These are phyloP conservation scores for Poicephalus gulielmi DNA, from an alignment of 2,113 vertebrate species.

Conservation along the genomic window DNA sequence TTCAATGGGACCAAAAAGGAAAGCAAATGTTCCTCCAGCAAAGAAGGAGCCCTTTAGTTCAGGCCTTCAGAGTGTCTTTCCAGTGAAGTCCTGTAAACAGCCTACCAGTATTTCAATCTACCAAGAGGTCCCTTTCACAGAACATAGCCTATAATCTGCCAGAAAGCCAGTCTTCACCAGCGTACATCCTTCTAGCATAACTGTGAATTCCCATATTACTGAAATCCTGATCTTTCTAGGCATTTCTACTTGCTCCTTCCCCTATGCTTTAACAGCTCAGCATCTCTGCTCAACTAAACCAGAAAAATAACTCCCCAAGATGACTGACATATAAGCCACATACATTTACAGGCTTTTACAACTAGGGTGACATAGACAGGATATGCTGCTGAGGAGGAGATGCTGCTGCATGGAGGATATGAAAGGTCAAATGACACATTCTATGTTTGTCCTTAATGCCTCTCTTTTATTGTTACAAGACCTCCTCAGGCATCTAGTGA, in stretches of 20 bases:
- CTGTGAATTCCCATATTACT: fast-evolving
- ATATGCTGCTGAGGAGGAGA: background rate
- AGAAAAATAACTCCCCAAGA: background rate
- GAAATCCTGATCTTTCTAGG: background rate
- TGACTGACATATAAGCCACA: background rate
- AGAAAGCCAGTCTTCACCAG: background rate
- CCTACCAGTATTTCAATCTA: background rate
- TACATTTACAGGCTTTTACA: background rate
- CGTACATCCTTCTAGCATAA: background rate
- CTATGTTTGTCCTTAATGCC: background rate
- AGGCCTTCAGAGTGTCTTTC: background rate
- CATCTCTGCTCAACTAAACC: background rate
- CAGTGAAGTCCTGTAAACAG: background rate
- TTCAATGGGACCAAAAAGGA: background rate
- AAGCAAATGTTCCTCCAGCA: background rate
- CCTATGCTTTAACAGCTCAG: background rate
- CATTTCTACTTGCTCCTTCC: background rate
- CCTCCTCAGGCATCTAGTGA: background rate
- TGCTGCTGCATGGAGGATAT: background rate
- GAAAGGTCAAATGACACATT: background rate
- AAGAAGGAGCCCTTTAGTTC: background rate
- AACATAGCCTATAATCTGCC: background rate
- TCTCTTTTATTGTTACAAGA: background rate
- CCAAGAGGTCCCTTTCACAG: background rate
- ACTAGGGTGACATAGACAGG: fast-evolving